Evolutionary conservation across 2,113 vertebrate species (phyloP), one percentile per base, ranked within the genome.

Genomic region (Probosciger aterrimus): DNA sequence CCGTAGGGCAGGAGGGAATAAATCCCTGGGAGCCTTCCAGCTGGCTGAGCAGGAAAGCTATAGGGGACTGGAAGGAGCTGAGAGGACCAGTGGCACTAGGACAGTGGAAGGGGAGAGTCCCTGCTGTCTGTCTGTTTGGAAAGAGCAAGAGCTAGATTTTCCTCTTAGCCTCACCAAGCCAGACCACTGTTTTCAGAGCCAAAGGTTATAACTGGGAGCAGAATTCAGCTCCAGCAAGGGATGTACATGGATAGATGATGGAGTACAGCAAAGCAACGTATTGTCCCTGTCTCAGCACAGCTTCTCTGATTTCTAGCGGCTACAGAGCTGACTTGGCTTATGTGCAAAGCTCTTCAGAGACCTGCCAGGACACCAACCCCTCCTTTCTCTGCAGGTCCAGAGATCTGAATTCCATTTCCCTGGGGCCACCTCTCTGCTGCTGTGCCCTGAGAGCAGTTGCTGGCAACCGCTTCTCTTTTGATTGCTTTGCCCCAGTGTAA

Each of bases 401-500:
- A 9, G 37, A 35, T 28, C 59, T 57, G 65, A 67, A 37, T 55
- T n/a, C 20, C 7, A 13, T 79, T 64, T 47, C 73, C 78, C 46
- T 17, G 7, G 8, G 35, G 39, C 63, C 69, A 39, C 39, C 19
- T 47, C 63, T 69, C 28, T 1, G 15, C 79, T 59, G 65, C 50
- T 27, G 53, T 69, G 37, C 53, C 53, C 46, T 2, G 30, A 11
- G 69, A 77, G 47, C 37, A 13, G 53, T 24, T 1, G 0, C 50
- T 35, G 81, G 44, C 6, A 35, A 49, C n/a, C 0, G 2, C n/a
- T 22, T 77, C 65, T 39, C 39, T 43, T 53, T 50, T 18, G 46
- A 53, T 53, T 0, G 0, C 44, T 39, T 75, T 62, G 24, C 44
- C 60, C 35, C 1, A 0, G 0, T 9, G 15, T n/a, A 64, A n/a